Percentiles rank a stretch among this genome's conserved stretches.
These are phyloP conservation scores for Sinohyriopsis cumingii DNA, from an alignment of 2,888 invertebrate species.

Conservation along the genomic window DNA sequence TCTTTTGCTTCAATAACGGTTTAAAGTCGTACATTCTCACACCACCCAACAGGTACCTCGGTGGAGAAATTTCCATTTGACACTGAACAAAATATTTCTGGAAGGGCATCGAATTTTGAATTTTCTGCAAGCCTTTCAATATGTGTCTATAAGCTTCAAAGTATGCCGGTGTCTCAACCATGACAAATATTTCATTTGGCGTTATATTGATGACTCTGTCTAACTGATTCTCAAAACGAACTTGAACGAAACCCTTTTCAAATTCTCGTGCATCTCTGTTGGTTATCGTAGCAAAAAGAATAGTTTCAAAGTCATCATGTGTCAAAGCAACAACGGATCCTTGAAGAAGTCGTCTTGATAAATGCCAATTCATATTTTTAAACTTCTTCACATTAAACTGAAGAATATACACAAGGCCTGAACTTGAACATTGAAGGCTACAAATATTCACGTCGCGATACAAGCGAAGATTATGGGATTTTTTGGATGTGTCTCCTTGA, in stretches of 20 bases:
- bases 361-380: constrained; percentile 70
- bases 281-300: constrained; percentile 79
- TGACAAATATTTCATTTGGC: constrained; percentile 69
- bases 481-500: constrained; percentile 8
- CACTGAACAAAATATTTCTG: constrained; percentile 52
- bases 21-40: constrained; percentile 31
- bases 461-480: constrained; percentile 48
- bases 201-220: constrained; percentile 20
- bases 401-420: constrained; percentile 52
- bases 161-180: constrained; percentile 86
- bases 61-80: constrained; percentile 41
- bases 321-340: constrained; percentile 85
- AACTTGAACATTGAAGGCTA: constrained; percentile 44
- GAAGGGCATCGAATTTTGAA: constrained; percentile 68
- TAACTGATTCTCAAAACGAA: constrained; percentile 46
- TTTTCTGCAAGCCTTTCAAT: constrained; percentile 79
- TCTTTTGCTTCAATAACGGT: background rate
- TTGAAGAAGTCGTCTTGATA: constrained; percentile 78
- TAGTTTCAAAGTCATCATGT: constrained; percentile 79
- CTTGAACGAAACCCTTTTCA: constrained; percentile 50
- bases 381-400: constrained; percentile 45
- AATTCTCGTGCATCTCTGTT: constrained; percentile 53
- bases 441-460: constrained; percentile 62
- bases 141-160: constrained; percentile 88
- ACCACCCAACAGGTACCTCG: constrained; percentile 36